phyloP scores from a whole-genome alignment of 2,113 vertebrate genomes.

The Okapia johnstoni region DNA sequence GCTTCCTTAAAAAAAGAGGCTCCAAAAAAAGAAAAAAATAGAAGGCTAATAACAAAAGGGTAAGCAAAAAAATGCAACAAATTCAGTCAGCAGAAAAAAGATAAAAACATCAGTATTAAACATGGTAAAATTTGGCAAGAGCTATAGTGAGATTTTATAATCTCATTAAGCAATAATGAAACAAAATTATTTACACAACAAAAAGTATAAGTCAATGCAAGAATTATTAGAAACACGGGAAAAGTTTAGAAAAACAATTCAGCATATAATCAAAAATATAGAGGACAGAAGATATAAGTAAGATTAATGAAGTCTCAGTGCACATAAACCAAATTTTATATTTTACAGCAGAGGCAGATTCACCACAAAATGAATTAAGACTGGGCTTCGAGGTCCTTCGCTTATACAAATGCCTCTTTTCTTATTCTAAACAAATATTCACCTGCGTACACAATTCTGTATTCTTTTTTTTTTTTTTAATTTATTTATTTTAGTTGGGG shows the following conservation, averaged over 20 bases:
- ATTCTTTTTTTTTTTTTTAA: too few relatives aligned
- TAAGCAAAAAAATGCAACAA: not conserved
- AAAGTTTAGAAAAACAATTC: not conserved
- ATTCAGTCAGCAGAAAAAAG: conserved; percentile 1
- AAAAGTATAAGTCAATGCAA: not conserved
- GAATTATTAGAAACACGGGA: not conserved
- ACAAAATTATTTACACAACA: not conserved
- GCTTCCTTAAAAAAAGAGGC: not conserved
- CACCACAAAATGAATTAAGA: not conserved
- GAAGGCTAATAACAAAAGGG: not conserved
- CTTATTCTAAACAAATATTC: not conserved
- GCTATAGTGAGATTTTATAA: not conserved
- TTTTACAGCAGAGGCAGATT: not conserved
- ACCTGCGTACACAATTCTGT: not conserved
- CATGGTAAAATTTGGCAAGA: conserved; percentile 17
- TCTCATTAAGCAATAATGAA: not conserved
- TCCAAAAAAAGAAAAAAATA: not conserved
- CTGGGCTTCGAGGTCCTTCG: not conserved
- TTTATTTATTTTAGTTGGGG: too few relatives aligned
- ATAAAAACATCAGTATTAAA: not conserved
- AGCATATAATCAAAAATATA: not conserved
- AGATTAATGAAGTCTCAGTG: not conserved
- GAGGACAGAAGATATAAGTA: not conserved
- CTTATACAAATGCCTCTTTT: not conserved
- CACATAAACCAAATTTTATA: not conserved